Evolutionary conservation across 2,797 vertebrate genomes (phyloP).

Genomic region (Protosalanx chinensis): DNA sequence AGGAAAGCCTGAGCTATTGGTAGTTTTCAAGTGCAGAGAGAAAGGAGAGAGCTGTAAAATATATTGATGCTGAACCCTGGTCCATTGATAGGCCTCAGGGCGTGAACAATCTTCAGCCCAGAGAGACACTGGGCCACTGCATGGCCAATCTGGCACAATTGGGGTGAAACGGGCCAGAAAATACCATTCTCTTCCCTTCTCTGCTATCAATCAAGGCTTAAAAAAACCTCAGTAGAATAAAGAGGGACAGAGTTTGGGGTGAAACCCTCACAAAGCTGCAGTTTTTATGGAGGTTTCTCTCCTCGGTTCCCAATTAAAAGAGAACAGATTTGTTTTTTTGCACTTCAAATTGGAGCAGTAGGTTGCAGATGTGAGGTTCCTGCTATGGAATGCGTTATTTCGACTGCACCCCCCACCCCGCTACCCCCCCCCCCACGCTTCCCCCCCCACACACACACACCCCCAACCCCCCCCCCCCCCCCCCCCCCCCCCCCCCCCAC

Average conservation of each 20-base stretch:
- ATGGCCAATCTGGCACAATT: constrained; percentile 76
- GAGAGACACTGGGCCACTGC: constrained; percentile 67
- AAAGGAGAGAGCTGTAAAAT: constrained; percentile 76
- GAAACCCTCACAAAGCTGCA: constrained; percentile 38
- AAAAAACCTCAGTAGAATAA: constrained; percentile 53
- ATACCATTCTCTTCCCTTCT: constrained; percentile 77
- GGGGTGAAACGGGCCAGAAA: constrained; percentile 82
- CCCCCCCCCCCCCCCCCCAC: not conserved
- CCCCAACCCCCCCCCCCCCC: not conserved
- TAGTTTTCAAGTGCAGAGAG: constrained; percentile 75
- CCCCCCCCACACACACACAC: too few relatives aligned
- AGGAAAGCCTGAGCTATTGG: constrained; percentile 60
- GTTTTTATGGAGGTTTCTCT: constrained; percentile 40
- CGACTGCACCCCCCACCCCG: constrained; percentile 6
- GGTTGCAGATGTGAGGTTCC: constrained; percentile 66
- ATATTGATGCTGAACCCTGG: constrained; percentile 73
- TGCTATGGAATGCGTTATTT: constrained; percentile 57
- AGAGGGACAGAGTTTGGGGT: constrained; percentile 38
- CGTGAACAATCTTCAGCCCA: constrained; percentile 70
- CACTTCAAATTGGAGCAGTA: constrained; percentile 45
- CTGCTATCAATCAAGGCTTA: constrained; percentile 66
- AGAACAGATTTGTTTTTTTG: constrained; percentile 59
- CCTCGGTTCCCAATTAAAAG: constrained; percentile 36
- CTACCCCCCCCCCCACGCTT: too few relatives aligned
- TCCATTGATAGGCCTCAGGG: constrained; percentile 69